Percentiles rank a stretch among this genome's conserved stretches.
Conservation (phyloP, 2,797 vertebrate genomes). For the Micromesistius poutassou region DNA sequence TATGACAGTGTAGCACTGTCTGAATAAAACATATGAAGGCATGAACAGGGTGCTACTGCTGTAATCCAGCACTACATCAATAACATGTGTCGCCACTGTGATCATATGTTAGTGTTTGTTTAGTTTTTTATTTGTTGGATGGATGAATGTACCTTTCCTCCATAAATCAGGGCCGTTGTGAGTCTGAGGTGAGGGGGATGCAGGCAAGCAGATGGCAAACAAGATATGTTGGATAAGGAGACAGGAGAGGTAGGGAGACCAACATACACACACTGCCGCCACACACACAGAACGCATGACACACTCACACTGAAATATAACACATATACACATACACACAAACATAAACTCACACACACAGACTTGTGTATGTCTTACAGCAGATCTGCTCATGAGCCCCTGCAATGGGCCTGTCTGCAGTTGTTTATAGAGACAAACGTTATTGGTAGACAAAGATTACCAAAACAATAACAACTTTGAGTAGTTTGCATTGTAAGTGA, state of each 20-base stretch:
- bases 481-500: too few species aligned
- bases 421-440: constrained; percentile 54
- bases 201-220: constrained; percentile 7
- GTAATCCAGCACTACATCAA: too few species aligned
- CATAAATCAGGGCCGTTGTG: constrained; percentile 42
- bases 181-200: background rate
- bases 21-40: too few species aligned
- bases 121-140: background rate
- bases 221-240: constrained; percentile 9
- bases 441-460: constrained; percentile 9
- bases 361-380: background rate
- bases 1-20: background rate
- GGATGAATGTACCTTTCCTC: background rate
- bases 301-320: too few species aligned
- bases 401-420: constrained; percentile 49
- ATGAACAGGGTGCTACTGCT: too few species aligned
- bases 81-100: too few species aligned
- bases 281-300: background rate
- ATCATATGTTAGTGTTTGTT: too few species aligned
- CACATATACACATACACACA: too few species aligned
- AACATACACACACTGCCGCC: background rate
- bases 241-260: constrained; percentile 25
- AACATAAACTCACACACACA: constrained; percentile 1
- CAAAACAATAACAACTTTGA: background rate
- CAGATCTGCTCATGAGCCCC: constrained; percentile 48